Conservation (phyloP, 2,797 vertebrate species). For the Austrolebias charrua region DNA sequence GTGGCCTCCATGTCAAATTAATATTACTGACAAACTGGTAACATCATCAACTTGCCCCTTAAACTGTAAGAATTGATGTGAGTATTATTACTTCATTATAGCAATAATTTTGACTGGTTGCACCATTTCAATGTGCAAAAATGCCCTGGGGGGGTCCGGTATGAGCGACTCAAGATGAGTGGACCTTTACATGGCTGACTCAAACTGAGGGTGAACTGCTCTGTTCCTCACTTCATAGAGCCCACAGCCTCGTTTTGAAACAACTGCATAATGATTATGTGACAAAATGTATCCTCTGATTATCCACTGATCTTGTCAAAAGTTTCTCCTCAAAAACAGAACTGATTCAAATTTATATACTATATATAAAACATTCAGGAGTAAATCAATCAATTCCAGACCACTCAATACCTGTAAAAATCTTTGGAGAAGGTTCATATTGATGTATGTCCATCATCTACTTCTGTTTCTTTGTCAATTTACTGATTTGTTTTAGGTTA, state of each 20-base stretch:
- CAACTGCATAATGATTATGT: constrained; percentile 38
- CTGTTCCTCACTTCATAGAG: constrained; percentile 37
- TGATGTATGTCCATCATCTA: not conserved
- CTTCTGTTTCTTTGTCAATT: not conserved
- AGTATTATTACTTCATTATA: constrained; percentile 49
- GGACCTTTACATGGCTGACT: constrained; percentile 40
- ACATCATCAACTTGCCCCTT: constrained; percentile 48
- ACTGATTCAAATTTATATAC: not conserved
- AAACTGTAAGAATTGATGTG: constrained; percentile 37
- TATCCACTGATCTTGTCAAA: not conserved
- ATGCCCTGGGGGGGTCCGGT: constrained; percentile 47
- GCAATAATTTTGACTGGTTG: constrained; percentile 50
- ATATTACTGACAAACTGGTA: constrained; percentile 28
- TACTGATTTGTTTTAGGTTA: not conserved
- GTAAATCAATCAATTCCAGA: not conserved
- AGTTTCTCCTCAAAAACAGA: constrained; percentile 7
- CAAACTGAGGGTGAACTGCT: constrained; percentile 44
- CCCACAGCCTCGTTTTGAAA: constrained; percentile 35
- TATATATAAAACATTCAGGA: constrained; percentile 1
- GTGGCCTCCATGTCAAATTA: constrained; percentile 28
- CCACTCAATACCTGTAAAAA: not conserved
- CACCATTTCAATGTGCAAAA: constrained; percentile 38
- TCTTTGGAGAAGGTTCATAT: not conserved
- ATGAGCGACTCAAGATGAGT: constrained; percentile 49
- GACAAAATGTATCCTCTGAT: constrained; percentile 16